Base-by-base conservation (phyloP, 2,888 invertebrate species). In the Agriopis leucophaearia region DNA sequence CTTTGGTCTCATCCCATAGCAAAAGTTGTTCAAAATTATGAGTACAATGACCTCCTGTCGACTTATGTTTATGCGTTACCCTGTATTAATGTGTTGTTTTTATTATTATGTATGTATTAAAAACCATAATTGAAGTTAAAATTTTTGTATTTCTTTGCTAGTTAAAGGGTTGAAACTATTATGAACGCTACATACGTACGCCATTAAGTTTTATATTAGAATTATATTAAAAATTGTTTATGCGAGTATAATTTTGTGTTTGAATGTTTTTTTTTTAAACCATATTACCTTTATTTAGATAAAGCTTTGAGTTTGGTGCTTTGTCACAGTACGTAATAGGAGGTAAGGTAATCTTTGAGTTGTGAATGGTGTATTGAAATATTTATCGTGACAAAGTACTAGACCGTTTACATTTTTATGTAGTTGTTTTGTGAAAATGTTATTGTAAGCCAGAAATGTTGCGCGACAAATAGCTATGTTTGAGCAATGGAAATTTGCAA, bases 191-290 rank as follows among this genome's bases (percentile, higher is more conserved):
- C 27, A 48, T 45, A 40, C 35, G 35, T n/a, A 51, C 16, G 56
- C 51, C 64, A 69, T 69, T 69, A 69, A 60, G 60, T 64, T 69
- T 69, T 50, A 62, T 51, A 38, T 48, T 38, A 50, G 51, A 61
- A 42, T 36, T 60, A 40, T 52, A 52, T 60, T 51, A 47, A 12
- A 54, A 36, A 54, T 42, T 7, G 6, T 36, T 36, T 54, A 55
- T 40, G 8, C 18, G 27, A 59, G 40, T 40, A 40, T 57, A 51
- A 36, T 61, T 48, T 55, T 40, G 59, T 47, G 62, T 62, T 61
- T 61, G 36, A 52, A 58, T 40, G 64, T 8, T 47, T 58, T 57
- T 64, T 45, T 60, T 60, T 60, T 45, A 15, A 15, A 38, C 45
- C n/a, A 27, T 48, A 52, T 61, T 61, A 56, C 44, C 27, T 45